Percentiles rank a stretch among this genome's conserved stretches.
These are phyloP conservation scores for Xenops minutus DNA, from an alignment of 2,797 vertebrate genomes.

Conservation along the genomic window DNA sequence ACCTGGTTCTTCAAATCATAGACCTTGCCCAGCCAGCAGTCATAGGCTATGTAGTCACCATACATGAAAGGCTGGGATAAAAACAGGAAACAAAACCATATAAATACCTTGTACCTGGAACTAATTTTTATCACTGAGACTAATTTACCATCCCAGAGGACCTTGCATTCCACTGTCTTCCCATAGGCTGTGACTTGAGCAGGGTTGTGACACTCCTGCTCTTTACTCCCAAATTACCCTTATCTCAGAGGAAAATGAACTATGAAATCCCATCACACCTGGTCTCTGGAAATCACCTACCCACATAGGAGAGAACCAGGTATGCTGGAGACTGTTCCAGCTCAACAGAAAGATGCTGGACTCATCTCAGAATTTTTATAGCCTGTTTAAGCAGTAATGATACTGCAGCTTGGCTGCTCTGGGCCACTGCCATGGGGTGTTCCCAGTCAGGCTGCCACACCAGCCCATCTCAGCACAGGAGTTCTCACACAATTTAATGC, in stretches of 20 bases:
- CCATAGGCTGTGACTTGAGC: neutral
- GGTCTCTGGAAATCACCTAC: neutral
- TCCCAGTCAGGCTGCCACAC: neutral
- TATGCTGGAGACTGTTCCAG: neutral
- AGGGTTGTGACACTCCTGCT: neutral
- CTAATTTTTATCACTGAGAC: neutral
- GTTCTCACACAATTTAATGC: neutral
- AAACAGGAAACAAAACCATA: neutral
- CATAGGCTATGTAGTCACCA: conserved; percentile 95
- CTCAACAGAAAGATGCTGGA: neutral
- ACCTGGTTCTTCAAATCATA: conserved; percentile 97
- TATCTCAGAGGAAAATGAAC: neutral
- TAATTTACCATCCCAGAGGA: neutral
- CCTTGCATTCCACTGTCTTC: neutral
- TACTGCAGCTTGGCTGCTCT: neutral
- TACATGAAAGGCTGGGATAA: conserved; percentile 92
- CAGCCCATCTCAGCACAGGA: neutral
- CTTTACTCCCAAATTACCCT: neutral
- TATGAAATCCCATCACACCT: neutral
- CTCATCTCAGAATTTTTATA: neutral
- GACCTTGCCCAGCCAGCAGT: conserved; percentile 98
- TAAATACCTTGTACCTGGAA: neutral
- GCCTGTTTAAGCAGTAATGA: neutral
- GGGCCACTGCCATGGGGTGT: neutral
- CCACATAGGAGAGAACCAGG: neutral